Percentiles rank a stretch among this genome's conserved stretches.
Conservation (phyloP, 2,888 invertebrate genomes). For the Oegoconia quadripuncta region DNA sequence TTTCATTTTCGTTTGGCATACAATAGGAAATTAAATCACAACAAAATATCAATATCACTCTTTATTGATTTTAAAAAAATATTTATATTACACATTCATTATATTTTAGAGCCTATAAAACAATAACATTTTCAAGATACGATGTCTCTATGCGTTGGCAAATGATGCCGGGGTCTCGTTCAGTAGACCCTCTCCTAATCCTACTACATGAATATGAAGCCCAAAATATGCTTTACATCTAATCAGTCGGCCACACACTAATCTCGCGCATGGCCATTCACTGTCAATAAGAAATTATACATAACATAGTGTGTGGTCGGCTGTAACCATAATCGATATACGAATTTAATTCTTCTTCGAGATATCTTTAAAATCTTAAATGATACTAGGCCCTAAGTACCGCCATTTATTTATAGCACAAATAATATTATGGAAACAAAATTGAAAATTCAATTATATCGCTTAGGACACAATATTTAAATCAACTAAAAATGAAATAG, state of each 20-base stretch:
- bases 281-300: not conserved
- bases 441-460: slow-evolving; percentile 37
- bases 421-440: slow-evolving; percentile 34
- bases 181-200: slow-evolving; percentile 24
- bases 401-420: slow-evolving; percentile 47
- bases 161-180: slow-evolving; percentile 21
- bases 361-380: slow-evolving; percentile 31
- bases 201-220: slow-evolving; percentile 55
- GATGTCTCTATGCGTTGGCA: slow-evolving; percentile 43
- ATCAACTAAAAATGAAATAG: slow-evolving; percentile 26
- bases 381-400: slow-evolving; percentile 68
- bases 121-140: slow-evolving; percentile 61
- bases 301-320: slow-evolving; percentile 2
- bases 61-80: slow-evolving; percentile 79
- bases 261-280: not conserved
- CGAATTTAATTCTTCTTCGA: slow-evolving; percentile 49
- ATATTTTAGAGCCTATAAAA: slow-evolving; percentile 68
- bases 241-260: slow-evolving; percentile 30
- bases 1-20: not conserved
- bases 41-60: slow-evolving; percentile 65
- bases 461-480: slow-evolving; percentile 31
- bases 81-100: slow-evolving; percentile 76
- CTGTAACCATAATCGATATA: slow-evolving; percentile 34
- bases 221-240: slow-evolving; percentile 62
- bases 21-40: slow-evolving; percentile 28